Evolutionary conservation across 2,888 invertebrate genomes (phyloP).

Genomic region (Thecophora atra): DNA sequence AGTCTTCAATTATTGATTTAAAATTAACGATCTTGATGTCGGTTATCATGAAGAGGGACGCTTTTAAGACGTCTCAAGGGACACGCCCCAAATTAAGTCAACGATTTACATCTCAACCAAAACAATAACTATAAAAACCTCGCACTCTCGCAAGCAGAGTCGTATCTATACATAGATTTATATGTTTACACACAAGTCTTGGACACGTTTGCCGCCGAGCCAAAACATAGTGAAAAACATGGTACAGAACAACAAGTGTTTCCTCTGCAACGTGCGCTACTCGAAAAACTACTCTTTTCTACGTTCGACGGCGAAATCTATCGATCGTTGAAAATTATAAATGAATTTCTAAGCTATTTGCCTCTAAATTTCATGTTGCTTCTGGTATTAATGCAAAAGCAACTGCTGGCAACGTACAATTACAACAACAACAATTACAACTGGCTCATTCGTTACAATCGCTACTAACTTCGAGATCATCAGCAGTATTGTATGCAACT

Average conservation of each 20-base stretch:
- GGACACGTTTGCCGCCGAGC: background rate
- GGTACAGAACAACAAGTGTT: conserved; percentile 25
- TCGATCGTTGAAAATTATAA: conserved; percentile 46
- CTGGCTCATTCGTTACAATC: background rate
- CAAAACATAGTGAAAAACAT: no score
- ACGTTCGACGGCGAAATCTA: conserved; percentile 27
- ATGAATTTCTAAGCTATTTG: conserved; percentile 48
- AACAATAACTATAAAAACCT: conserved; percentile 38
- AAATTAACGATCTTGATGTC: conserved; percentile 48
- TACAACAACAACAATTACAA: conserved; percentile 7
- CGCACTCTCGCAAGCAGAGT: conserved; percentile 7
- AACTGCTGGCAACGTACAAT: conserved; percentile 11
- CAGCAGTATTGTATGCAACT: background rate
- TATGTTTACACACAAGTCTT: background rate
- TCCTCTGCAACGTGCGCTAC: background rate
- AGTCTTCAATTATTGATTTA: conserved; percentile 59
- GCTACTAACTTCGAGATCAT: conserved; percentile 5
- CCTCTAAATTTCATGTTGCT: conserved; percentile 45
- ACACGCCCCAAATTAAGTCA: conserved; percentile 57
- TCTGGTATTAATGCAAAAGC: conserved; percentile 35
- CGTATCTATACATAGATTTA: conserved; percentile 17
- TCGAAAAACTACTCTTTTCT: background rate
- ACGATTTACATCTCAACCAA: conserved; percentile 47
- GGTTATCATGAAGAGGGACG: conserved; percentile 22
- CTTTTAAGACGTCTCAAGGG: conserved; percentile 35